Percentiles rank a stretch among this genome's conserved stretches.
Evolutionary conservation across 2,797 vertebrate species (phyloP).

Genomic region (Sebastes vulpes): DNA sequence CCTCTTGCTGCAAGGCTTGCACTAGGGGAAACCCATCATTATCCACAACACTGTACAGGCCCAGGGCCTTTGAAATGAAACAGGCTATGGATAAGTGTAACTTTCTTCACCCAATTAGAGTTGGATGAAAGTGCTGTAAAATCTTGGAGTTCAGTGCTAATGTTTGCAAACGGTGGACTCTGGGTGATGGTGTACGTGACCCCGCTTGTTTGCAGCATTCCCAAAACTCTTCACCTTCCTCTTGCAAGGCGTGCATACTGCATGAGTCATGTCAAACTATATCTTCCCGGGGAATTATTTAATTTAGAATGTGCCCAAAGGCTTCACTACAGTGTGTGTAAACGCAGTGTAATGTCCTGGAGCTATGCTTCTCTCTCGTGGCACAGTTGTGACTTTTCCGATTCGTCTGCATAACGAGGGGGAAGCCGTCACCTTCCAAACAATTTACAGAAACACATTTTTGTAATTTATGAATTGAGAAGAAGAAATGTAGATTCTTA

Average conservation of each 20-base stretch:
- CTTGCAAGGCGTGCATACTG: neutral
- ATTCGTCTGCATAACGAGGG: neutral
- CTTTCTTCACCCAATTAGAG: neutral
- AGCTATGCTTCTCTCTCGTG: neutral
- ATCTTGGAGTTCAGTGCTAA: neutral
- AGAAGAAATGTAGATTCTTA: neutral
- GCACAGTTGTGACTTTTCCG: neutral
- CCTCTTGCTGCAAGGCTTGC: neutral
- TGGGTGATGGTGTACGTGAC: neutral
- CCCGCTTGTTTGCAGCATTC: neutral
- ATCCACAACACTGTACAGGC: neutral
- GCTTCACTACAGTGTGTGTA: neutral
- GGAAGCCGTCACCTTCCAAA: neutral
- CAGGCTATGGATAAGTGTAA: neutral
- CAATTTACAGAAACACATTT: neutral
- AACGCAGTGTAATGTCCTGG: neutral
- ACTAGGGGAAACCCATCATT: neutral
- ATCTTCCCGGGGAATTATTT: neutral
- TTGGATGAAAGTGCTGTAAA: neutral
- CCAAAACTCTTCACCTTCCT: neutral
- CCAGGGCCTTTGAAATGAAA: neutral
- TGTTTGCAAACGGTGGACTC: neutral
- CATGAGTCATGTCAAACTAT: neutral
- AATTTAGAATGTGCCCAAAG: neutral
- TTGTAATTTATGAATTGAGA: neutral